Percentiles rank a stretch among this genome's conserved stretches.
These are phyloP conservation scores for Cremastobaeus sp. DNA, from an alignment of 2,888 invertebrate genomes.

Conservation along the genomic window DNA sequence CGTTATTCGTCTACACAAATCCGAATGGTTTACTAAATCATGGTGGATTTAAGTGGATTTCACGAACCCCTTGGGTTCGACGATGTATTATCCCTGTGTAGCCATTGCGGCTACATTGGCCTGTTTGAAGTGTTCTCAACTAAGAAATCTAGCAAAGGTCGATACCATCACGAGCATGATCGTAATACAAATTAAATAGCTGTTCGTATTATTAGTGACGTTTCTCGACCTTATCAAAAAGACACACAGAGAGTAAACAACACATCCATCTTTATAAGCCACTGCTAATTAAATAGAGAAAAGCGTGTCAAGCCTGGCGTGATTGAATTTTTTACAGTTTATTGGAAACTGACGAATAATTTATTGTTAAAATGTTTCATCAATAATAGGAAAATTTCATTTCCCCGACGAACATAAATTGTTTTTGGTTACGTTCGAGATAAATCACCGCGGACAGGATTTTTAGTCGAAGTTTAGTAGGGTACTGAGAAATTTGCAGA, in stretches of 20 bases:
- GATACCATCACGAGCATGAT: conserved; percentile 54
- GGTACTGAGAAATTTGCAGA: no score
- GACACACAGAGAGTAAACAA: conserved; percentile 31
- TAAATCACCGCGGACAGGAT: no score
- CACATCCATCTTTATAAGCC: conserved; percentile 39
- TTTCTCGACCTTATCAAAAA: conserved; percentile 38
- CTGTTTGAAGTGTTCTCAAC: conserved; percentile 57
- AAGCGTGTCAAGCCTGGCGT: no score
- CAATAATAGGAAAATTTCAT: no score
- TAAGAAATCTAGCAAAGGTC: conserved; percentile 61
- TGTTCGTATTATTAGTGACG: conserved; percentile 50
- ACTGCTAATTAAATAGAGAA: conserved; percentile 38
- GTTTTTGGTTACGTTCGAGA: no score
- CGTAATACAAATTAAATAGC: conserved; percentile 58
- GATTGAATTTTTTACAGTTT: no score
- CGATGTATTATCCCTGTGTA: conserved; percentile 72
- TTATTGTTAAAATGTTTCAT: no score
- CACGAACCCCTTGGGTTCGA: conserved; percentile 73
- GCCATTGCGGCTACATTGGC: conserved; percentile 67
- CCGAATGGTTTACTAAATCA: conserved; percentile 74
- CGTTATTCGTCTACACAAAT: conserved; percentile 67
- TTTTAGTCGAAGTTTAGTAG: no score
- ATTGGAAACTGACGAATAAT: no score
- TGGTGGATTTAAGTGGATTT: conserved; percentile 77
- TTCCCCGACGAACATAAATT: no score